Evolutionary conservation across 2,888 invertebrate species (phyloP), one percentile per base, ranked within the genome.

Genomic region (Drosophila meridionalis): DNA sequence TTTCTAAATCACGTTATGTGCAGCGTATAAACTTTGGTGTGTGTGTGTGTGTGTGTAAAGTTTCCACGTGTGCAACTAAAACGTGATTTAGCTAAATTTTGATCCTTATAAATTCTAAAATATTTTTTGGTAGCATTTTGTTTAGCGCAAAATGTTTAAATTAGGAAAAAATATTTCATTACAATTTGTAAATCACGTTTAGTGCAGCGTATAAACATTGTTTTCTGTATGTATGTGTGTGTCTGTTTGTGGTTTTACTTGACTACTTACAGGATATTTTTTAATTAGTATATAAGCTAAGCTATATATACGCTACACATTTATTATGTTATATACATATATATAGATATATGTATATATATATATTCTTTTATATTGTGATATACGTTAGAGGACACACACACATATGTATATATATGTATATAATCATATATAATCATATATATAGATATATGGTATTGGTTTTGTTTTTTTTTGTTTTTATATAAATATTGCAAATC

Each of bases 401-500:
- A 70, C 32, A 42, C 12, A 42, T 56, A 7, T 72, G n/a, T 30
- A 55, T 28, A 28, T 34, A 55, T 38, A 26, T 26, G 11, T 1
- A 30, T 20, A 20, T 20, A 20, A 20, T 20, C 7, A 36, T 36
- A 12, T 11, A 20, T 20, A 47, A 5, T 14, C 30, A 14, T 30
- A 32, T 34, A 50, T 34, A 50, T 50, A 32, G 8, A 12, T 11
- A 68, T 50, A 56, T 71, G 45, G 9, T 80, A 69, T 55, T 43
- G 20, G 4, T 43, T 20, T 8, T 43, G 20, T 7, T 2, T 6
- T n/a, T 20, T n/a, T 1, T 2, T 30, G 30, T 70, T 20, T 69
- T 64, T 75, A 82, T 75, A 82, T 81, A 77, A 70, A 84, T 86
- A 87, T 86, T 86, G 83, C 87, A 78, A 79, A 72, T 78, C 53